Percentiles rank a stretch among this genome's conserved stretches.
Evolutionary conservation across 2,113 vertebrate species (phyloP).

Genomic region (Nycticryphes semicollaris): DNA sequence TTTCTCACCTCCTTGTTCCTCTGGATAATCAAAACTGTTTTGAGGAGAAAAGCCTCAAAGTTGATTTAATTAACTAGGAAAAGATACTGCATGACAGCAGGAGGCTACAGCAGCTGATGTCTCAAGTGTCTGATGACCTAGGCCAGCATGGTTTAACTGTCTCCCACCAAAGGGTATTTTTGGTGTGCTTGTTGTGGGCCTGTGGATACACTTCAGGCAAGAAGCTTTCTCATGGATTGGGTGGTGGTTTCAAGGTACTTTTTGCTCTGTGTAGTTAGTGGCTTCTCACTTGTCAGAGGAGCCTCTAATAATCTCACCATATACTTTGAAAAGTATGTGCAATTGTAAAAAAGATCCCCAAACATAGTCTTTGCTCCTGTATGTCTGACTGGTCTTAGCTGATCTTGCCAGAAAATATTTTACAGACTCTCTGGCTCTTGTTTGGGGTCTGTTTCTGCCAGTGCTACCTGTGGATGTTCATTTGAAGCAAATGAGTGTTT

Average conservation of each 20-base stretch:
- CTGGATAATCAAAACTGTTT: neutral
- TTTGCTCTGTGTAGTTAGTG: neutral
- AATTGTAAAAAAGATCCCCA: neutral
- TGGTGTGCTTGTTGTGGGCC: neutral
- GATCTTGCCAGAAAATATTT: neutral
- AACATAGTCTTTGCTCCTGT: neutral
- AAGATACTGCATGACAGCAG: neutral
- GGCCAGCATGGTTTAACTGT: neutral
- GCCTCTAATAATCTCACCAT: neutral
- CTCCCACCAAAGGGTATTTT: neutral
- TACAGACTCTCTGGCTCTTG: neutral
- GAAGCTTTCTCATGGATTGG: neutral
- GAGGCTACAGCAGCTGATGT: neutral
- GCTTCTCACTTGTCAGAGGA: neutral
- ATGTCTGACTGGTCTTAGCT: neutral
- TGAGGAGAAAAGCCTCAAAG: neutral
- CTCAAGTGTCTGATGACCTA: neutral
- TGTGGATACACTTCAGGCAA: neutral
- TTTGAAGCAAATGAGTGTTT: neutral
- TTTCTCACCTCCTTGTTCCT: neutral
- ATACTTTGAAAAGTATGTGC: neutral
- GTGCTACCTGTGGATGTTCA: neutral
- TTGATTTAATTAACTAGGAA: neutral
- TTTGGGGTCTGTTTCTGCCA: accelerated
- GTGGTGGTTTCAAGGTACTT: neutral